phyloP scores from a whole-genome alignment of 92 coral and sea anemone genomes.

The Epizoanthus stellaris region DNA sequence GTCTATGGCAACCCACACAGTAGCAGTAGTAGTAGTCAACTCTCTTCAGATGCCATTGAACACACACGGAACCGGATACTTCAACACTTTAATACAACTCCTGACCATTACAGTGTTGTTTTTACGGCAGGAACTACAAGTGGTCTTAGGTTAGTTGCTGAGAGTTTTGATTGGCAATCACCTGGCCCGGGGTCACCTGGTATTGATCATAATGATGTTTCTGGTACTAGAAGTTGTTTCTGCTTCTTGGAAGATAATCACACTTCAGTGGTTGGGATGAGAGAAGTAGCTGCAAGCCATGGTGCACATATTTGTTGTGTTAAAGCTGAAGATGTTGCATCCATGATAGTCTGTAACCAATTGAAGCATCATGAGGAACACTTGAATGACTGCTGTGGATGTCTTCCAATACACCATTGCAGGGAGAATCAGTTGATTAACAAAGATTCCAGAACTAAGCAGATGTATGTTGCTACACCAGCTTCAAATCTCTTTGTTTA shows the following conservation, averaged over 20 bases:
- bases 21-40: constrained; percentile 83
- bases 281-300: constrained; percentile 74
- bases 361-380: neutral
- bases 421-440: neutral
- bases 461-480: neutral
- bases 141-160: constrained; percentile 80
- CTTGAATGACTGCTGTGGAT: neutral
- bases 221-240: constrained; percentile 58
- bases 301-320: constrained; percentile 76
- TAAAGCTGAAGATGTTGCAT: constrained; percentile 55
- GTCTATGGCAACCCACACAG: constrained; percentile 99
- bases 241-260: constrained; percentile 87
- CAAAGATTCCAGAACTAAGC: neutral
- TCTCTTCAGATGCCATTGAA: constrained; percentile 71
- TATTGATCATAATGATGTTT: neutral
- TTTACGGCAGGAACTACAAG: constrained; percentile 94
- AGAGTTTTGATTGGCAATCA: constrained; percentile 78
- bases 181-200: neutral
- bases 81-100: constrained; percentile 78
- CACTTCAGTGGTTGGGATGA: constrained; percentile 95
- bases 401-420: neutral
- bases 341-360: neutral
- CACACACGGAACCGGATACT: constrained; percentile 84
- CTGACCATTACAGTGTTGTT: constrained; percentile 80
- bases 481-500: constrained; percentile 72